phyloP scores from a whole-genome alignment of 2,113 vertebrate species.

The Trematocara unimaculatum region DNA sequence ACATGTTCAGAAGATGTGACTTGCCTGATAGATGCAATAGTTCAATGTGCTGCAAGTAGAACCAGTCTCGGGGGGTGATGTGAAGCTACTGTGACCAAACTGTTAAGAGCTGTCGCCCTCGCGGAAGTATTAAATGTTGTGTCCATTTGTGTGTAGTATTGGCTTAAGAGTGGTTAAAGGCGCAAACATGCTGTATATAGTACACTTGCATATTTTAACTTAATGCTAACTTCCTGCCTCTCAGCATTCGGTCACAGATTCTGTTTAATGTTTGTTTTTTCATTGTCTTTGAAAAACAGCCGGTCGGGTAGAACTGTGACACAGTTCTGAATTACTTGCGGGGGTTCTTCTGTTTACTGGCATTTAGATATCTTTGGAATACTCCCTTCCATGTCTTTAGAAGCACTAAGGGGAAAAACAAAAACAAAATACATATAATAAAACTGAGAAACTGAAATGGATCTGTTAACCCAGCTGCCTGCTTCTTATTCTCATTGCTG shows the following conservation, averaged over 20 bases:
- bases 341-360: slow-evolving; percentile 61
- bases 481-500: slow-evolving; percentile 52
- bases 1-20: slow-evolving; percentile 18
- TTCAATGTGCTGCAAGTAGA: slow-evolving; percentile 51
- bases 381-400: slow-evolving; percentile 68
- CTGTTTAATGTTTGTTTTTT: slow-evolving; percentile 50
- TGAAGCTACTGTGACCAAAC: slow-evolving; percentile 53
- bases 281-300: slow-evolving; percentile 42
- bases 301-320: slow-evolving; percentile 34
- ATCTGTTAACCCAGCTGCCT: slow-evolving; percentile 63
- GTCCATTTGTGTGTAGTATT: slow-evolving; percentile 61
- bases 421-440: slow-evolving; percentile 73
- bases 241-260: slow-evolving; percentile 48
- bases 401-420: slow-evolving; percentile 60
- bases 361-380: slow-evolving; percentile 64
- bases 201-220: slow-evolving; percentile 59
- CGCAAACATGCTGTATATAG: slow-evolving; percentile 67
- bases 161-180: slow-evolving; percentile 53
- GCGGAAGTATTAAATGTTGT: slow-evolving; percentile 55
- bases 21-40: slow-evolving; percentile 33
- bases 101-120: slow-evolving; percentile 9
- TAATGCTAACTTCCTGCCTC: slow-evolving; percentile 52
- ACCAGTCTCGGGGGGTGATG: slow-evolving; percentile 29
- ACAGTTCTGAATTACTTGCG: slow-evolving; percentile 37
- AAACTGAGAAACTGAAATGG: slow-evolving; percentile 60